Conservation (phyloP, 2,113 vertebrate genomes). For the Dicrurus megarhynchus region DNA sequence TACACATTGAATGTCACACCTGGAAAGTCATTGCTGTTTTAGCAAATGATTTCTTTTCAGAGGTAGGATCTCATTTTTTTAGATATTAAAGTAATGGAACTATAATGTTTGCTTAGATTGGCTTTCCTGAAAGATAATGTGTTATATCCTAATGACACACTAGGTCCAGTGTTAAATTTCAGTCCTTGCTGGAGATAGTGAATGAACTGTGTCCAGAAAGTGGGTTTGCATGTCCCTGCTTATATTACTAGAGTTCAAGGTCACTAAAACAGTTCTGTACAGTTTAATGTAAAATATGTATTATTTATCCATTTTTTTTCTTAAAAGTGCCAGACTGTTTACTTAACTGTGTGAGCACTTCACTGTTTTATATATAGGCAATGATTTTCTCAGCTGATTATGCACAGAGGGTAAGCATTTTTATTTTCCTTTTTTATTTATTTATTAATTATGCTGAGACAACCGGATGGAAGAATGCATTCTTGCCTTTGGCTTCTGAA, state of each 20-base stretch:
- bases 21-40: not conserved
- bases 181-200: not conserved
- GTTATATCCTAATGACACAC: not conserved
- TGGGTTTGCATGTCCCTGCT: not conserved
- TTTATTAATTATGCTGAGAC: not conserved
- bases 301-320: not conserved
- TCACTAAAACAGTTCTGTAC: not conserved
- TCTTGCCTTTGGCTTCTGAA: not conserved
- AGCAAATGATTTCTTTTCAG: not conserved
- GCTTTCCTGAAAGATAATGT: not conserved
- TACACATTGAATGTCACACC: not conserved
- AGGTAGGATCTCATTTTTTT: not conserved
- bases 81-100: not conserved
- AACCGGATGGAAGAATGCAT: not conserved
- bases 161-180: not conserved
- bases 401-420: not conserved
- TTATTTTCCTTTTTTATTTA: not conserved
- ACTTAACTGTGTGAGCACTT: not conserved
- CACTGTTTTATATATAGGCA: not conserved
- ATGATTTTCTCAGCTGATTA: not conserved
- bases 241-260: not conserved
- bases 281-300: not conserved
- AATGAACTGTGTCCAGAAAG: not conserved
- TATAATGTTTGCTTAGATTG: not conserved
- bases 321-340: not conserved